Base-by-base conservation (phyloP, 2,888 invertebrate genomes). In the Neocrepidodera transversa region DNA sequence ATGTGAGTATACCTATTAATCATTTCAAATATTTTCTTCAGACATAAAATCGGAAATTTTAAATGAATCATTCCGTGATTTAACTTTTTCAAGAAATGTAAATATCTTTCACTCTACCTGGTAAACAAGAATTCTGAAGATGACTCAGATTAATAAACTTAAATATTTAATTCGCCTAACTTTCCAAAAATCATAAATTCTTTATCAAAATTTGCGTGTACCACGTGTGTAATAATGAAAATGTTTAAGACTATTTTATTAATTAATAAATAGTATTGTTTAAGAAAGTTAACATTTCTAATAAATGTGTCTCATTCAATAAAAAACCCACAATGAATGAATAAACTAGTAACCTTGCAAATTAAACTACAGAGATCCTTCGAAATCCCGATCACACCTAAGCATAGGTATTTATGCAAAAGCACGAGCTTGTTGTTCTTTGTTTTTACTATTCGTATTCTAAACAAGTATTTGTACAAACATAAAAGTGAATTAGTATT, bases 401-500 rank as follows among this genome's bases (percentile, higher is more conserved):
- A 20, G 20, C 43, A 52, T 32, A 43, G 43, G 47, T 23, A 54
- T 54, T 53, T 43, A 43, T 43, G 43, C 17, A 32, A 53, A 43
- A 42, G 11, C n/a, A 42, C 10, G 8, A 20, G 4, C 18, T n/a
- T 45, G 36, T 54, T 36, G 43, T 54, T 28, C 32, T 42, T 53
- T 53, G 53, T 53, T 32, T 30, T 43, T 18, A 43, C 10, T 20
- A 8, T 54, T 23, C 26, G 32, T 54, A 54, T 54, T 54, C 54
- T 14, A 30, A 14, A 14, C 43, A 11, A 16, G 54, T 47, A 8
- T 35, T 26, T 16, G 14, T 8, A 36, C 23, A 11, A 36, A 45
- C 45, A 45, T 18, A 51, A 26, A 42, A 51, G 26, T 11, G 7
- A 54, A 59, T 60, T 60, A 35, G 47, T 56, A 60, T 60, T 60